Percentiles rank a stretch among this genome's conserved stretches.
Conservation (phyloP, 1,140 invertebrate genomes). For the Drosophila busckii region DNA sequence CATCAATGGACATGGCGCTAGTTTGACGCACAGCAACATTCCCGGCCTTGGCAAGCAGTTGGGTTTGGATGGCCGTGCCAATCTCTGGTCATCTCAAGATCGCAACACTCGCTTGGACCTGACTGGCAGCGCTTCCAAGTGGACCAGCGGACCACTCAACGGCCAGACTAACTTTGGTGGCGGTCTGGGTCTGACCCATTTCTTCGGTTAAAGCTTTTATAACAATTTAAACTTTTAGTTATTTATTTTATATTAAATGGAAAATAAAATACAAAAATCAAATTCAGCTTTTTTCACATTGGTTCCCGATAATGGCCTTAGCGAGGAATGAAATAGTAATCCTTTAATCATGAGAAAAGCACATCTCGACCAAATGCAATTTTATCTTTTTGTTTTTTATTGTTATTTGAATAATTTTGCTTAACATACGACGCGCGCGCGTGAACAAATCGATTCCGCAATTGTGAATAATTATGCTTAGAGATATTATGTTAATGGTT, state of each 20-base stretch:
- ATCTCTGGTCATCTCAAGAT: conserved; percentile 64
- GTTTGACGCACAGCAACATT: conserved; percentile 63
- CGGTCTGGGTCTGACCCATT: conserved; percentile 51
- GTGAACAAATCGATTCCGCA: conserved; percentile 47
- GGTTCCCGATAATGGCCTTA: too few relatives aligned
- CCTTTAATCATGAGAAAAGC: too few relatives aligned
- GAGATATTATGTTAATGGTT: conserved; percentile 48
- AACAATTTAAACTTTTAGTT: conserved; percentile 3
- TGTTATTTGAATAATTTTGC: conserved; percentile 68
- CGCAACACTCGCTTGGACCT: conserved; percentile 62
- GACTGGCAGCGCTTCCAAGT: conserved; percentile 53
- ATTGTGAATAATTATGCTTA: conserved; percentile 59
- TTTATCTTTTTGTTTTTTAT: conserved; percentile 18
- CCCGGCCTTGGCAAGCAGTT: conserved; percentile 68
- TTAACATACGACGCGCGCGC: conserved; percentile 53
- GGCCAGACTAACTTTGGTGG: conserved; percentile 54
- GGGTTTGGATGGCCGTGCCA: conserved; percentile 50
- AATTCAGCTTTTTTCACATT: neutral
- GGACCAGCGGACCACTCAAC: conserved; percentile 55
- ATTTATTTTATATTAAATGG: conserved; percentile 26
- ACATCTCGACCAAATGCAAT: too few relatives aligned
- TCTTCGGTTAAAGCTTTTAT: conserved; percentile 52
- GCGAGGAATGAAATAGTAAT: too few relatives aligned
- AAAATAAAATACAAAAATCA: conserved; percentile 6
- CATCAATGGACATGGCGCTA: conserved; percentile 62